Evolutionary conservation across 2,888 invertebrate genomes (phyloP).

Genomic region (Arge pagana): DNA sequence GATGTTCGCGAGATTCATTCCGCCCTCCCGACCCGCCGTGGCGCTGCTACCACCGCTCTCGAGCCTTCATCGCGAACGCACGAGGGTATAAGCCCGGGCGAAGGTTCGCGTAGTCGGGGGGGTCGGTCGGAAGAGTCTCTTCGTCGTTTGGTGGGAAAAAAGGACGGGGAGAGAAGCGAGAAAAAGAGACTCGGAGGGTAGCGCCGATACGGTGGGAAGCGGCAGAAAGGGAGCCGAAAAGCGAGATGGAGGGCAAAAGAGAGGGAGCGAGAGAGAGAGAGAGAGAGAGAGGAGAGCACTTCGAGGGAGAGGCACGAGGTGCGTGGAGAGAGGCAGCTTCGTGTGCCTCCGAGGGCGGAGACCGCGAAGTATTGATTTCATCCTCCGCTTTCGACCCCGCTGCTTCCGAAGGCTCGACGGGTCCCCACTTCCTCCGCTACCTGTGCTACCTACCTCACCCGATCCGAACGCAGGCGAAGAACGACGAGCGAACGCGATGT

Average conservation of each 20-base stretch:
- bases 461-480: neutral
- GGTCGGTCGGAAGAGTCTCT: no score
- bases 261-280: conserved; percentile 15
- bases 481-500: neutral
- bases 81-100: conserved; percentile 4
- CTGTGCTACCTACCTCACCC: conserved; percentile 29
- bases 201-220: conserved; percentile 2
- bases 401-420: conserved; percentile 33
- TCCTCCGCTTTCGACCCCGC: conserved; percentile 39
- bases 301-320: conserved; percentile 3
- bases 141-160: neutral
- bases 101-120: neutral
- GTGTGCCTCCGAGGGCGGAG: conserved; percentile 53
- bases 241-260: conserved; percentile 2
- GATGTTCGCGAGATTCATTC: conserved; percentile 19
- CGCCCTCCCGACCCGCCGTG: neutral
- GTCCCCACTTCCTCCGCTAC: conserved; percentile 32
- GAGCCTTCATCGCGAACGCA: neutral
- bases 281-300: conserved; percentile 22
- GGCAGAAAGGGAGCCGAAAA: neutral
- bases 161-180: neutral
- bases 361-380: conserved; percentile 57
- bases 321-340: conserved; percentile 31
- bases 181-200: neutral
- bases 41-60: no score